Conservation (phyloP, 2,797 vertebrate species). For the Simalia tracyae region DNA sequence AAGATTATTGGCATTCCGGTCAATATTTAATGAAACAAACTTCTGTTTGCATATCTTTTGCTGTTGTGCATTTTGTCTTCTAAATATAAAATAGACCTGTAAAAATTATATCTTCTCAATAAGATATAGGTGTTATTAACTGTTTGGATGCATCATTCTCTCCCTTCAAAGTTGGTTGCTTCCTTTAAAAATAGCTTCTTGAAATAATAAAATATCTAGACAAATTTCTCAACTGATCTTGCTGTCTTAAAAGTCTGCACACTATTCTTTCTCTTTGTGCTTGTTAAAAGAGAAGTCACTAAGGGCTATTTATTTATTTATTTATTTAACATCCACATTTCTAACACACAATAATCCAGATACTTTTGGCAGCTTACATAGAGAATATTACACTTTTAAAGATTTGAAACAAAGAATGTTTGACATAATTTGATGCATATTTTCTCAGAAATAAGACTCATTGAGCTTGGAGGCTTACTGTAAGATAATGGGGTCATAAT, state of each 20-base stretch:
- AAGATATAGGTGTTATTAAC: neutral
- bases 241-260: neutral
- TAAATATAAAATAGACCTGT: neutral
- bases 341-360: neutral
- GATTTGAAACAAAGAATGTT: neutral
- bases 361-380: neutral
- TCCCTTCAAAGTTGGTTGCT: neutral
- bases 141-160: neutral
- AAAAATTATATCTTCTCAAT: neutral
- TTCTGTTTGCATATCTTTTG: neutral
- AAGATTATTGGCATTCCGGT: neutral
- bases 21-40: neutral
- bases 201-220: conserved; percentile 10
- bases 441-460: neutral
- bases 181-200: neutral
- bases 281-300: neutral
- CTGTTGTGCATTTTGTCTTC: neutral
- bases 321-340: neutral
- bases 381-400: conserved; percentile 18
- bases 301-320: neutral
- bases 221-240: neutral
- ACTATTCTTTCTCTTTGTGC: neutral
- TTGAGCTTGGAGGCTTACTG: neutral
- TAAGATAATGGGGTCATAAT: neutral
- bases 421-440: neutral